Percentiles rank a stretch among this genome's conserved stretches.
phyloP scores from a whole-genome alignment of 2,113 vertebrate genomes.

The Herpetotheres cachinnans region DNA sequence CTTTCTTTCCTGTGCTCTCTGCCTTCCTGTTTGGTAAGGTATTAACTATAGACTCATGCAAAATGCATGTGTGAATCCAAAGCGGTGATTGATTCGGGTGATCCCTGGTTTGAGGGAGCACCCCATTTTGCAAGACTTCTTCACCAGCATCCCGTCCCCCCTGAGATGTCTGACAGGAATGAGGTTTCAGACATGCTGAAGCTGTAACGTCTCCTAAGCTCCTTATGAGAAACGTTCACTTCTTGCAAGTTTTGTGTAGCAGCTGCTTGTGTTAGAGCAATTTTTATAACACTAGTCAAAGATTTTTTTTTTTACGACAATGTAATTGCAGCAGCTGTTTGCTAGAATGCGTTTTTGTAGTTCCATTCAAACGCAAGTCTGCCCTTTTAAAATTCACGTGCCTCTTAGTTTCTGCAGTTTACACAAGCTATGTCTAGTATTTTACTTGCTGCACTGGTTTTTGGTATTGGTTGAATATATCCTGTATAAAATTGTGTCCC shows the following conservation, averaged over 20 bases:
- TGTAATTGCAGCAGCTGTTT: not conserved
- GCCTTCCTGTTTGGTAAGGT: fast-evolving
- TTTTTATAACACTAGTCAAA: not conserved
- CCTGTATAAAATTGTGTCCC: not conserved
- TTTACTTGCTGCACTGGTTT: not conserved
- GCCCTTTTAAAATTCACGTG: not conserved
- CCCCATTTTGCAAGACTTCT: not conserved
- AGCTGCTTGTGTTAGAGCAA: not conserved
- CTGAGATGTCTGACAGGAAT: not conserved
- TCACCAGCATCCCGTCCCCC: not conserved
- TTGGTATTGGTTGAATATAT: not conserved
- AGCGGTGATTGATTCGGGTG: not conserved
- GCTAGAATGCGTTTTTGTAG: not conserved
- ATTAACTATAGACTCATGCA: fast-evolving
- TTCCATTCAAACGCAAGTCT: not conserved
- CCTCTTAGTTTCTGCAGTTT: not conserved
- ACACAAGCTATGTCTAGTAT: not conserved
- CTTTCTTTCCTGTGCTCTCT: not conserved
- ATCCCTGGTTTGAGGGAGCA: not conserved
- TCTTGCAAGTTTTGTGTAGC: not conserved
- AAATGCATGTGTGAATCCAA: not conserved
- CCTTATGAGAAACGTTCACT: not conserved
- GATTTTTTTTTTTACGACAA: not conserved
- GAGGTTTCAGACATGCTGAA: conserved; percentile 11
- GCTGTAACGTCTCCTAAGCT: not conserved